Base-by-base conservation (phyloP, 1,140 invertebrate species). In the Ptiloglossa arizonensis region DNA sequence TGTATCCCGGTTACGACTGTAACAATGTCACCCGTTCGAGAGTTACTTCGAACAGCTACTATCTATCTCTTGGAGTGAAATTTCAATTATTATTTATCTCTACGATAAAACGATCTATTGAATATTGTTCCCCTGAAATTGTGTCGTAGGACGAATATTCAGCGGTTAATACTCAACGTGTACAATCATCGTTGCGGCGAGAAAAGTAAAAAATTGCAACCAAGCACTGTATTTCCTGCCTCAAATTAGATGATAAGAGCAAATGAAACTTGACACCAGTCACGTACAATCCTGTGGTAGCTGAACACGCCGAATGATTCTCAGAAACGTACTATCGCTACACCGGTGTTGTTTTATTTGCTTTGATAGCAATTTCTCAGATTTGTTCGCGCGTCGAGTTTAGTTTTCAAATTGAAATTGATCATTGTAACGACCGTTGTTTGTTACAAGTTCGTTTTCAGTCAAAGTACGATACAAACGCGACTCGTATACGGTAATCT, bases 301-400 rank as follows among this genome's bases (percentile, higher is more conserved):
- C 73, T 75, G 57, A 67, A 62, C 35, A 71, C 35, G 68, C 69
- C 64, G 67, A 54, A 68, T 68, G 66, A n/a, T 87, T 87, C 86
- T 80, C 50, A 77, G 85, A 86, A 76, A 86, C 57, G 57, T 63
- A 22, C 38, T 84, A 77, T 82, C 83, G 81, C 60, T 64, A 50
- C 62, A 27, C 64, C 59, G 44, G 54, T 74, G 60, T 54, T 82
- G 52, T 46, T 54, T 67, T 63, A 24, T 27, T 22, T 29, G 32
- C 54, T 60, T 54, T 46, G 6, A 15, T 48, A 38, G 38, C 38
- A n/a, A 38, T 29, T 57, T 24, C 19, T n/a, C n/a, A n/a, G n/a
- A n/a, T n/a, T n/a, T 32, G 24, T 54, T 44, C 24, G 5, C 17
- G n/a, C 8, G 6, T 5, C 2, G 8, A 5, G 17, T 13, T 6